Evolutionary conservation across 2,888 invertebrate species (phyloP), one percentile per base, ranked within the genome.

Genomic region (Stegana nigrithorax): DNA sequence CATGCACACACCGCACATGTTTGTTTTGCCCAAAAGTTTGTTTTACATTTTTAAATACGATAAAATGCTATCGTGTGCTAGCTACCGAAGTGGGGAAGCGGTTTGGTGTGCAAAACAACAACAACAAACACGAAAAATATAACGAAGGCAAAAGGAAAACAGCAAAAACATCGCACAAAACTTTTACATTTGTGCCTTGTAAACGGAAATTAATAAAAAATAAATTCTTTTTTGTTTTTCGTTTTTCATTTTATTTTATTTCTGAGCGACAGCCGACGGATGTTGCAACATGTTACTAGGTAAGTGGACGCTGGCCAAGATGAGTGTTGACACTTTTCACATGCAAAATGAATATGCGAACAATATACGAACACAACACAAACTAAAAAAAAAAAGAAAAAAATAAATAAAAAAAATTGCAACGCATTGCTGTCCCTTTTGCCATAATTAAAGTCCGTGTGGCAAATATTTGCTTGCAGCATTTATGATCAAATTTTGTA

Each of bases 11-110:
- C 17, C 47, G 25, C 36, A 62, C 64, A 56, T 72, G 73, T 74
- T 74, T 75, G 75, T 69, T 75, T 73, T 67, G 68, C 73, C 66
- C 71, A 73, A 75, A 75, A 75, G 65, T 75, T 75, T 72, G 60
- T 68, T 64, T 66, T 62, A 57, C 64, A 63, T 12, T 59, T 60
- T 36, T 42, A 25, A 50, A 50, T n/a, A 50, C 45, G 10, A 56
- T 56, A 51, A 47, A 50, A 4, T 47, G 59, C 21, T 19, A 32
- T 19, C n/a, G 23, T 7, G 12, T 29, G 53, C 10, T 36, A 58
- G 58, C 23, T 21, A 56, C 21, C 27, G 21, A 29, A 70, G 62
- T 60, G 73, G 71, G 72, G 72, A n/a, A n/a, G n/a, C n/a, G n/a
- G n/a, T n/a, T n/a, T n/a, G n/a, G n/a, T n/a, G n/a, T n/a, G n/a